These are phyloP conservation scores for Acrobasis consociella DNA, from an alignment of 2,888 invertebrate species.

Conservation along the genomic window DNA sequence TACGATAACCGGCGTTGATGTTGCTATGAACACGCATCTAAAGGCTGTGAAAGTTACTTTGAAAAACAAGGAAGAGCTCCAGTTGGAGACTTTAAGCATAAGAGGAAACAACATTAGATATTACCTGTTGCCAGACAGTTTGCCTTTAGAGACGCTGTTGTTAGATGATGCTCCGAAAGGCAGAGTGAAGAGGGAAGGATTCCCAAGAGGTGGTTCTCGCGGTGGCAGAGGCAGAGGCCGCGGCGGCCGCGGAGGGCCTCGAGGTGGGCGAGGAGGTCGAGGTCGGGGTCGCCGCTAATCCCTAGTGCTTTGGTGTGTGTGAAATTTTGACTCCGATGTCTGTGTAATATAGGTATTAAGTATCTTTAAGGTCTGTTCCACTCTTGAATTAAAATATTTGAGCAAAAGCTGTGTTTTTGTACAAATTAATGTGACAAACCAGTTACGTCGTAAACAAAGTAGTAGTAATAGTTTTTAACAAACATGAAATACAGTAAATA, in stretches of 20 bases:
- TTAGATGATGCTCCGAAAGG: conserved; percentile 98
- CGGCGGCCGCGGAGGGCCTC: conserved; percentile 87
- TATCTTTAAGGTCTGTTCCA: conserved; percentile 12
- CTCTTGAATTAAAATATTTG: not conserved
- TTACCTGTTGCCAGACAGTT: conserved; percentile 97
- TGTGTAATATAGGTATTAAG: conserved; percentile 32
- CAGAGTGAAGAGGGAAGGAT: conserved; percentile 94
- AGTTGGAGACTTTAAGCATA: conserved; percentile 96
- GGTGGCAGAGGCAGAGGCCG: conserved; percentile 88
- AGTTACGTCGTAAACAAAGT: too few species aligned
- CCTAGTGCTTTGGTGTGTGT: conserved; percentile 6
- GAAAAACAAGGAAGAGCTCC: conserved; percentile 96
- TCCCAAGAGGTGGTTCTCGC: conserved; percentile 87
- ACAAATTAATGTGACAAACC: not conserved
- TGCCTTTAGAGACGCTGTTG: conserved; percentile 97
- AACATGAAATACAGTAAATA: too few species aligned
- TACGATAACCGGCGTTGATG: conserved; percentile 98
- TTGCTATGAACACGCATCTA: conserved; percentile 99
- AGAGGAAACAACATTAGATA: conserved; percentile 97
- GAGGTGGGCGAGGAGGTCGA: conserved; percentile 84
- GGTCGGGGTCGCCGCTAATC: conserved; percentile 73
- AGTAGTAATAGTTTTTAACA: too few species aligned
- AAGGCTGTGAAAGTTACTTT: conserved; percentile 99
- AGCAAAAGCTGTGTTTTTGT: conserved; percentile 4
- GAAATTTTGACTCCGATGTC: conserved; percentile 35